Conservation (phyloP, 2,113 vertebrate species). For the Kryptolebias marmoratus region DNA sequence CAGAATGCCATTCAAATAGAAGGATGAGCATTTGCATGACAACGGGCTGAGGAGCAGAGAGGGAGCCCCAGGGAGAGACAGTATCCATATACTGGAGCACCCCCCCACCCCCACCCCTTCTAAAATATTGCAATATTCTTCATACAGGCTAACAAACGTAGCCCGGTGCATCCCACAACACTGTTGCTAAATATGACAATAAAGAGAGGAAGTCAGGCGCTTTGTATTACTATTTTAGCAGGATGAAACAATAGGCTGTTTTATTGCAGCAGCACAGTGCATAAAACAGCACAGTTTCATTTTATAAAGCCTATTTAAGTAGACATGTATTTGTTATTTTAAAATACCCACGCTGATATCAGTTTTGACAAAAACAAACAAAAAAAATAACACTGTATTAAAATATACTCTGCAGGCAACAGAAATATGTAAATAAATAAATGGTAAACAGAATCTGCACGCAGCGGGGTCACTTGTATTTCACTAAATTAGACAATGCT, state of each 20-base stretch:
- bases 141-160: slow-evolving; percentile 73
- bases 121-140: slow-evolving; percentile 80
- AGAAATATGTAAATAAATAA: slow-evolving; percentile 60
- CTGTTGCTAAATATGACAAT: slow-evolving; percentile 73
- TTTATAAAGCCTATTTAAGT: slow-evolving; percentile 72
- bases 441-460: slow-evolving; percentile 54
- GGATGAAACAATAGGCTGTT: slow-evolving; percentile 62
- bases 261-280: slow-evolving; percentile 61
- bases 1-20: slow-evolving; percentile 98
- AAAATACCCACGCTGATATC: slow-evolving; percentile 60
- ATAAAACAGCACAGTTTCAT: slow-evolving; percentile 62
- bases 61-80: slow-evolving; percentile 80
- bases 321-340: slow-evolving; percentile 67
- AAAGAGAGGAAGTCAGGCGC: slow-evolving; percentile 57
- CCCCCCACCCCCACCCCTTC: slow-evolving; percentile 1
- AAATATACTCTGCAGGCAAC: slow-evolving; percentile 57
- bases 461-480: slow-evolving; percentile 60
- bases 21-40: slow-evolving; percentile 98
- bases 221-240: slow-evolving; percentile 73
- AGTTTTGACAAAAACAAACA: slow-evolving; percentile 44
- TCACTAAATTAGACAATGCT: slow-evolving; percentile 50
- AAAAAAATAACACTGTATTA: slow-evolving; percentile 53
- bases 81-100: slow-evolving; percentile 82
- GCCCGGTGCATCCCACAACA: slow-evolving; percentile 56
- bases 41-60: slow-evolving; percentile 85